Evolutionary conservation across 2,113 vertebrate genomes (phyloP).

Genomic region (Menura novaehollandiae): DNA sequence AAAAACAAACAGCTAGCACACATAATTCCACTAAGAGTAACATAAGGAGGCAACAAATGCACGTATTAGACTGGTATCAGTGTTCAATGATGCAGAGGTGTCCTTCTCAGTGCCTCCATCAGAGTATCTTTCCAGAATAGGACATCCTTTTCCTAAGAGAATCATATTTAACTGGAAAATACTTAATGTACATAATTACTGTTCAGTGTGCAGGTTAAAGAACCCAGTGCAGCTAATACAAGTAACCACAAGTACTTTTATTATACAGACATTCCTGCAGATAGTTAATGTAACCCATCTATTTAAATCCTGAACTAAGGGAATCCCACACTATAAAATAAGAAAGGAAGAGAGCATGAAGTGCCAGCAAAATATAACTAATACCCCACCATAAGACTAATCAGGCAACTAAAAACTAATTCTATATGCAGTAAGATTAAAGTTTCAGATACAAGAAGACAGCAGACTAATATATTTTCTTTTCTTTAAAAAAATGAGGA

Average conservation of each 20-base stretch:
- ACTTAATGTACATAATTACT: not conserved
- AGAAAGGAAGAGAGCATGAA: not conserved
- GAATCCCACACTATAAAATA: not conserved
- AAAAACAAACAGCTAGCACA: not conserved
- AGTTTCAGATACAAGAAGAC: not conserved
- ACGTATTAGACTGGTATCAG: not conserved
- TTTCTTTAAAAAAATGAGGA: not conserved
- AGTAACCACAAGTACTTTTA: not conserved
- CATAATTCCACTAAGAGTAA: not conserved
- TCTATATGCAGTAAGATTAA: not conserved
- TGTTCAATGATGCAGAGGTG: not conserved
- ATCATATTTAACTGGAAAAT: not conserved
- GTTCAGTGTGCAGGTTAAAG: not conserved
- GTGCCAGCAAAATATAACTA: not conserved
- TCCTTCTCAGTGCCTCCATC: not conserved
- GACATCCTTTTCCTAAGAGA: not conserved
- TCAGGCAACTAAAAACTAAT: not conserved
- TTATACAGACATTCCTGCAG: not conserved
- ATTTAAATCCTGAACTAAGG: not conserved
- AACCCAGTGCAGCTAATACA: not conserved
- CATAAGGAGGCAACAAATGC: not conserved
- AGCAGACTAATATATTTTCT: not conserved
- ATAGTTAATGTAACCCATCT: not conserved
- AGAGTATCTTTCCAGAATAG: not conserved
- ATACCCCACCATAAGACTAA: not conserved